Conservation (phyloP, 2,888 invertebrate species). For the Pinctada fucata region DNA sequence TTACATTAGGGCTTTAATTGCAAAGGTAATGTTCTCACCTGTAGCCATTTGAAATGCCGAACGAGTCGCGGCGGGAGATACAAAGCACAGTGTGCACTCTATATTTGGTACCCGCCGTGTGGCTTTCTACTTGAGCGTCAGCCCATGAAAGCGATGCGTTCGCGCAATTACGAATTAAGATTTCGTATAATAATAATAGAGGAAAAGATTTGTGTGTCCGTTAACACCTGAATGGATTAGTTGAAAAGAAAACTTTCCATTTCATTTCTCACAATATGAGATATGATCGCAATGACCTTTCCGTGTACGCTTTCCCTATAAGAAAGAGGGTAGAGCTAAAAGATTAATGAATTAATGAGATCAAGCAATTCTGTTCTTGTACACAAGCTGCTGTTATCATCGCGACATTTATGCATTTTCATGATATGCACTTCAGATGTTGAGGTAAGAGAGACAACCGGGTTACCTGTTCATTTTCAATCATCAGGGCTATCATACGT, state of each 20-base stretch:
- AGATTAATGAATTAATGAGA: not conserved
- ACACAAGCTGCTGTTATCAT: not conserved
- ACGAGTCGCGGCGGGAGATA: slow-evolving; percentile 22
- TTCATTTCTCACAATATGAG: slow-evolving; percentile 16
- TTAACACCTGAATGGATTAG: slow-evolving; percentile 20
- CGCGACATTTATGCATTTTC: not conserved
- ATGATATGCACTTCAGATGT: not conserved
- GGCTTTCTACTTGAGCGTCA: slow-evolving; percentile 11
- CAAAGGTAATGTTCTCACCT: slow-evolving; percentile 39
- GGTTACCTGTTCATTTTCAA: no score
- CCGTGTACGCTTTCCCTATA: not conserved
- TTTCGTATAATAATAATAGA: slow-evolving; percentile 21
- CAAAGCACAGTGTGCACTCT: slow-evolving; percentile 27
- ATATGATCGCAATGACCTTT: slow-evolving; percentile 14
- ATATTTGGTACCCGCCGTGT: slow-evolving; percentile 1
- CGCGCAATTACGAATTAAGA: slow-evolving; percentile 31
- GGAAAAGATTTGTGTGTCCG: slow-evolving; percentile 16
- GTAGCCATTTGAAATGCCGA: slow-evolving; percentile 12
- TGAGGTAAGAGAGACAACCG: no score
- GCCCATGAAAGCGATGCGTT: slow-evolving; percentile 26
- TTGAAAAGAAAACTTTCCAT: slow-evolving; percentile 26
- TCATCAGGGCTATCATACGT: no score
- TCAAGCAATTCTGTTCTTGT: no score
- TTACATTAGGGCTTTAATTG: slow-evolving; percentile 40
- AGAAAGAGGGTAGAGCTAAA: not conserved